Conservation (phyloP, 2,113 vertebrate species). For the Pholis gunnellus region DNA sequence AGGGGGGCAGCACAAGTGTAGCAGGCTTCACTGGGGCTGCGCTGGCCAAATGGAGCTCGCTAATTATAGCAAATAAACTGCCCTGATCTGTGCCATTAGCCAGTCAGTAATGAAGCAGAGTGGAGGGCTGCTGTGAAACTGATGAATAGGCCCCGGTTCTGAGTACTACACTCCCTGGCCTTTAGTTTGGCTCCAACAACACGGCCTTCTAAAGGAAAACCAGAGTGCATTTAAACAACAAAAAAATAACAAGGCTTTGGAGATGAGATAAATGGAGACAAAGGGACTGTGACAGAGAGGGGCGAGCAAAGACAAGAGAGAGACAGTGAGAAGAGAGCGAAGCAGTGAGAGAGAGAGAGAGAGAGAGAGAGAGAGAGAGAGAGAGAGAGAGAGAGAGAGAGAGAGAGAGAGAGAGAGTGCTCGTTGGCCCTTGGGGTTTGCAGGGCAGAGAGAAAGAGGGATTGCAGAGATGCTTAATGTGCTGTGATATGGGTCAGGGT, state of each 20-base stretch:
- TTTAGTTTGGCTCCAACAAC: conserved; percentile 62
- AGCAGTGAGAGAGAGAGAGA: conserved; percentile 7
- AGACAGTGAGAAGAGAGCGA: not conserved
- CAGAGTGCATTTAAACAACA: conserved; percentile 57
- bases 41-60: conserved; percentile 69
- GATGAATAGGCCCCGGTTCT: conserved; percentile 70
- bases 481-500: conserved; percentile 67
- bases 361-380: conserved; percentile 29
- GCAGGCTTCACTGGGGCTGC: conserved; percentile 41
- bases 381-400: not conserved
- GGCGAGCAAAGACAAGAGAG: conserved; percentile 16
- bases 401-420: conserved; percentile 18
- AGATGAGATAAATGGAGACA: conserved; percentile 66
- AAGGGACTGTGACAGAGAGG: conserved; percentile 36
- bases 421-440: conserved; percentile 42
- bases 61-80: conserved; percentile 83
- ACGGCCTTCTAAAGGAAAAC: conserved; percentile 49
- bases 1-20: conserved; percentile 54
- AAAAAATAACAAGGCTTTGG: conserved; percentile 56
- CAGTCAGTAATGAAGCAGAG: conserved; percentile 74
- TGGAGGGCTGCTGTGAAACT: conserved; percentile 74
- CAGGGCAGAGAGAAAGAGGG: conserved; percentile 22
- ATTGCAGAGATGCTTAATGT: conserved; percentile 62
- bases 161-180: conserved; percentile 61
- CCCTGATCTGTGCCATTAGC: conserved; percentile 80